These are phyloP conservation scores for Tricholauxania praeusta DNA, from an alignment of 2,888 invertebrate genomes.

Conservation along the genomic window DNA sequence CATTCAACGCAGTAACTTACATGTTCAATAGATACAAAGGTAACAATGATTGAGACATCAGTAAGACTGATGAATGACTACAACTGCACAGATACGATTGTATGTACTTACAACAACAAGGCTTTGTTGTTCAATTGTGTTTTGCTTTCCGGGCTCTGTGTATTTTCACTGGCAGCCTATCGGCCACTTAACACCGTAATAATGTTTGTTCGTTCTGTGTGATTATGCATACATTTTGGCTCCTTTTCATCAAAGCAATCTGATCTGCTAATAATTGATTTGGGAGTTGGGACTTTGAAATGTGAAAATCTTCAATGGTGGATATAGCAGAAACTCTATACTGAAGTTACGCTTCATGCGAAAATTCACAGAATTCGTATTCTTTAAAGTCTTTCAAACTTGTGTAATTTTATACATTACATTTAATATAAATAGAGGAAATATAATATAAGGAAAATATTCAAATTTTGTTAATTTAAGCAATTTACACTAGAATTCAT, in stretches of 20 bases:
- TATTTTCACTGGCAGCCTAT: not conserved
- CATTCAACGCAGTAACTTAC: not conserved
- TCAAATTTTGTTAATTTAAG: too few species aligned
- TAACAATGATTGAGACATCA: conserved; percentile 44
- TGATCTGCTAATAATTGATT: conserved; percentile 27
- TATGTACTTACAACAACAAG: too few species aligned
- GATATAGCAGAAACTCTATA: too few species aligned
- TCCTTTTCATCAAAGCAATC: not conserved
- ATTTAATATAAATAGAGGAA: too few species aligned
- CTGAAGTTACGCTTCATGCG: too few species aligned
- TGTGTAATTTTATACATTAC: too few species aligned
- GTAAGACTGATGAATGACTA: conserved; percentile 47
- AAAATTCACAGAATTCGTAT: too few species aligned
- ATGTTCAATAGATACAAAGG: not conserved
- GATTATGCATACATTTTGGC: conserved; percentile 2
- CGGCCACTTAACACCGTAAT: conserved; percentile 14
- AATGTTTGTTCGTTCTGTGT: conserved; percentile 22
- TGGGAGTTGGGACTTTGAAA: conserved; percentile 12
- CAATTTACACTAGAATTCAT: too few species aligned
- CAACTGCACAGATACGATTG: not conserved
- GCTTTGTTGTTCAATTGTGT: too few species aligned
- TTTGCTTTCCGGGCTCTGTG: too few species aligned
- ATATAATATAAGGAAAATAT: too few species aligned
- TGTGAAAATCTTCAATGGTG: not conserved
- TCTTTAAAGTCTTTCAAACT: too few species aligned